Base-by-base conservation (phyloP, 1,140 invertebrate species). In the Penaeus chinensis region DNA sequence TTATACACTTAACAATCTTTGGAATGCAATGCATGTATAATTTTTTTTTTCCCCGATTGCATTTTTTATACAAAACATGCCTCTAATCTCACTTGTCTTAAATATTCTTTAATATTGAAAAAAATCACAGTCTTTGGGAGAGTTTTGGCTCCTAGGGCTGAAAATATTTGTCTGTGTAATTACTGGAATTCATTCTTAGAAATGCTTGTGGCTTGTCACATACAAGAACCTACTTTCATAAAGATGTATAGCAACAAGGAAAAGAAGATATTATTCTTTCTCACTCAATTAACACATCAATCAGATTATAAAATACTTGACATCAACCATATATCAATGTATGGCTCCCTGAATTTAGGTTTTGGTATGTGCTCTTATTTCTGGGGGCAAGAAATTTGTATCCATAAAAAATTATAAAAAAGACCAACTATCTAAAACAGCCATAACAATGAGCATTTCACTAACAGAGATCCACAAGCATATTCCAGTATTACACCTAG, bases 1-100 rank as follows among this genome's bases (percentile, higher is more conserved):
- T 84, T 88, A 84, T 88, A 88, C 82, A 88, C 87, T 79, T 84
- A 88, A 88, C 87, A 88, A 88, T 88, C 87, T 88, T 88, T 88
- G 87, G 87, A 88, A 88, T 88, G 87, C 87, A 88, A 88, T 88
- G 87, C 87, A 88, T 88, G 80, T 83, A 88, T 27, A 81, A 82
- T 61, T 71, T 78, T 88, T 77, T 54, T 54, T 60, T 88, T 88
- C 83, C 76, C 87, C 24, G 76, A 84, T 84, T 88, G 66, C 42
- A 84, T 84, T 84, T 32, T 87, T 84, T 78, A 66, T 88, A 84
- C 76, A 88, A 84, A 77, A 88, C 82, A 84, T 88, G 81, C 82
- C 76, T 84, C 85, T 82, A 87, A 87, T 82, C 79, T 87, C 78
- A 87, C 77, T 71, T 82, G 32, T 61, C 81, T 88, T 79, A 88